Evolutionary conservation across 2,888 invertebrate species (phyloP), one percentile per base, ranked within the genome.

Genomic region (Platypus cylindrus): DNA sequence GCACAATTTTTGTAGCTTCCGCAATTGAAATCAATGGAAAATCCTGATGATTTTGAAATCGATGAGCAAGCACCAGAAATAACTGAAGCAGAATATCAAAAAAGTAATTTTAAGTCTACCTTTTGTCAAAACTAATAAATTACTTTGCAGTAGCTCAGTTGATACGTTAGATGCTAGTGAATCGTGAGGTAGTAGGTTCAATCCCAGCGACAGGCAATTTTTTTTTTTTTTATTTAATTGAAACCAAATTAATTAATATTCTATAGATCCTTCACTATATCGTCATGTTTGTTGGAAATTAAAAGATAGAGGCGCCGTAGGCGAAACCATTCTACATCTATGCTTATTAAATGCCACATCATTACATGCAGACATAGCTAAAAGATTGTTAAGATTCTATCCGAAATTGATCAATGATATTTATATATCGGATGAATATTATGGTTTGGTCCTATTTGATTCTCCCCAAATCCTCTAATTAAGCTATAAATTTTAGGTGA

Each of bases 331-430:
- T 42, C 66, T 98, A 9, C 97, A 95, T 61, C 66, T 95, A 17
- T 97, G 97, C 55, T 67, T 97, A 36, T 66, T 97, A 16, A 86
- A 89, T 52, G 89, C 93, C 0, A 86, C 91, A 0, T 82, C 90
- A 0, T 66, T 93, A 28, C 85, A 94, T 56, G 87, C 87, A 1
- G 94, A 94, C 57, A 69, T 98, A 34, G 94, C 93, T 0, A 95
- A 94, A 62, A 67, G 94, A 37, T 67, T 98, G 16, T 64, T 97
- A 5, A 71, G 83, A 31, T 84, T 87, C 57, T 98, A 89, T 64
- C 98, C 98, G 0, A 90, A 89, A 56, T 72, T 98, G 13, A 89
- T 97, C 52, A 85, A 93, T 55, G 97, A 98, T 55, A 83, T 93
- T 48, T 97, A 95, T 61, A 80, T 90, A 65, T 80, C 82, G 30